Conservation (phyloP, 2,797 vertebrate species). For the Falco peregrinus region DNA sequence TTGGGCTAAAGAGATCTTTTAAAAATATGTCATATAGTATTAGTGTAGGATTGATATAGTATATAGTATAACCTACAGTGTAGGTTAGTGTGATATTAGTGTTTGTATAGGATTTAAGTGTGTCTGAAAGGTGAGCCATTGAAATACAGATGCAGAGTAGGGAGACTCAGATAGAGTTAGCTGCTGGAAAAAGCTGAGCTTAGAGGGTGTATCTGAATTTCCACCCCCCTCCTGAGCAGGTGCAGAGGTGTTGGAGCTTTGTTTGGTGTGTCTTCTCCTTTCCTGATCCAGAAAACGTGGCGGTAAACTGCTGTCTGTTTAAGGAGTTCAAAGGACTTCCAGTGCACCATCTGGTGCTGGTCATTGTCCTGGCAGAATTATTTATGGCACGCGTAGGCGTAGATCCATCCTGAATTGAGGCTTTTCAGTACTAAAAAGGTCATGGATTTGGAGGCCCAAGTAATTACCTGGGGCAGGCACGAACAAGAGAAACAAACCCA, state of each 20-base stretch:
- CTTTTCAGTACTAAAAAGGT: neutral
- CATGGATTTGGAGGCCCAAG: neutral
- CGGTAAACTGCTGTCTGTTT: neutral
- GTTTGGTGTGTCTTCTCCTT: neutral
- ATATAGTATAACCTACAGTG: neutral
- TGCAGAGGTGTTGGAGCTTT: neutral
- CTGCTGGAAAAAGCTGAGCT: neutral
- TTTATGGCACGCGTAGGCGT: fast-evolving
- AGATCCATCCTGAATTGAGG: neutral
- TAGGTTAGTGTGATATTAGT: neutral
- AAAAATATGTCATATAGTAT: neutral
- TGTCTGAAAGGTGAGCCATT: neutral
- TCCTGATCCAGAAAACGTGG: neutral
- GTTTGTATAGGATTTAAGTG: neutral
- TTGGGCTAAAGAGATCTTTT: neutral
- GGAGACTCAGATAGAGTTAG: neutral
- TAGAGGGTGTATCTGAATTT: neutral
- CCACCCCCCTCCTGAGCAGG: neutral
- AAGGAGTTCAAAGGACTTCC: neutral
- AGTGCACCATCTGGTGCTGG: neutral
- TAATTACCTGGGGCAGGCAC: neutral
- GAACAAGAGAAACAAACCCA: neutral
- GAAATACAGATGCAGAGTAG: neutral
- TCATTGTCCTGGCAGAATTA: neutral
- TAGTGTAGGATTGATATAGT: neutral